Evolutionary conservation across 2,113 vertebrate species (phyloP).

Genomic region (Pangasianodon hypophthalmus): DNA sequence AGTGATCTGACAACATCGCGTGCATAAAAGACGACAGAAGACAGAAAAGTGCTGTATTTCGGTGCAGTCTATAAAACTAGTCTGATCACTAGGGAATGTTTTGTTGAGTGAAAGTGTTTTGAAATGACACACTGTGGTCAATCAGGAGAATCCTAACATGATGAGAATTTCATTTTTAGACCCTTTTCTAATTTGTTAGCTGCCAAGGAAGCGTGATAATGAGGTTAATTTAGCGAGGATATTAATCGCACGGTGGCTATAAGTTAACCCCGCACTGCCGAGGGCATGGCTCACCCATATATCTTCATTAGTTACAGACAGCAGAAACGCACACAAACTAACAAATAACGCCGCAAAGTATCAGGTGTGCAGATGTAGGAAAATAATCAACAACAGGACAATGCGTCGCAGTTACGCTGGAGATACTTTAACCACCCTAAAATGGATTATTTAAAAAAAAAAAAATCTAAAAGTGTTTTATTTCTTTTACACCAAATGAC

Average conservation of each 20-base stretch:
- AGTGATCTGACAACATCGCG: background rate
- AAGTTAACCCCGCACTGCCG: background rate
- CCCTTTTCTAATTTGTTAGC: background rate
- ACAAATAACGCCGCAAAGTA: background rate
- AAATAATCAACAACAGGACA: background rate
- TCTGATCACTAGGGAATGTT: background rate
- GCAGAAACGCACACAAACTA: background rate
- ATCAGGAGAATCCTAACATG: background rate
- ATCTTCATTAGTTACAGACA: background rate
- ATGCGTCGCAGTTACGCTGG: background rate
- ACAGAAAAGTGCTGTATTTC: background rate
- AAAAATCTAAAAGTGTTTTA: too few relatives aligned
- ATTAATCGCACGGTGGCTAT: background rate
- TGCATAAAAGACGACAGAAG: background rate
- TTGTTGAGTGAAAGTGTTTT: background rate
- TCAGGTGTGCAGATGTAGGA: too few relatives aligned
- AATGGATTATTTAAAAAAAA: too few relatives aligned
- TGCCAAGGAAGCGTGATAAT: background rate
- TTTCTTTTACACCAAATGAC: too few relatives aligned
- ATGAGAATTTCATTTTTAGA: background rate
- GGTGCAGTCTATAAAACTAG: background rate
- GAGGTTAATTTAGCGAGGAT: background rate
- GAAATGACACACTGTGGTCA: background rate
- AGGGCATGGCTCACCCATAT: background rate
- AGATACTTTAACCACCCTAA: too few relatives aligned